Base-by-base conservation (phyloP, 2,113 vertebrate species). In the Elanus axillaris region DNA sequence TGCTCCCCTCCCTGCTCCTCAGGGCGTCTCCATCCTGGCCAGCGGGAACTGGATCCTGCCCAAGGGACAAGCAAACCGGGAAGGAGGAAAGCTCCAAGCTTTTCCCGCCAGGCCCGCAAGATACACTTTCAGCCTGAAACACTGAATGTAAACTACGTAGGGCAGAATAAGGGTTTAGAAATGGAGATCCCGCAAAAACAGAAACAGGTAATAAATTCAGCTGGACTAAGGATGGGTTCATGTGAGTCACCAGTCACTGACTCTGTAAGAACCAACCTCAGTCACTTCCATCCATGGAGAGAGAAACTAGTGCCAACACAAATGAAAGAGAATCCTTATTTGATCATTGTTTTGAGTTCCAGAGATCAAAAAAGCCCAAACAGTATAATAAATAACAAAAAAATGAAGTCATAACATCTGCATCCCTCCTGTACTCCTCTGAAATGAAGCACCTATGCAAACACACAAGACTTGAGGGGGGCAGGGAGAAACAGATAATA, bases 381-480 rank as follows among this genome's bases (percentile, higher is more conserved):
- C 25, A 69, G 27, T 47, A n/a, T 16, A 90, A 94, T 31, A 96
- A 94, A 81, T 67, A 86, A 56, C 31, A 66, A 72, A 84, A 84
- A 94, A 75, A 81, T 62, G 25, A 96, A 87, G 81, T 85, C 32
- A 72, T 75, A 94, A 87, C 64, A 93, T 80, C 42, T 90, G 64
- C 43, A 68, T 56, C 36, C 47, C 47, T 77, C 40, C 66, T 85
- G 62, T 47, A 48, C n/a, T 64, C 55, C 58, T 90, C 66, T 79
- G 85, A 91, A 95, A 88, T 15, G 36, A 94, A 86, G 69, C n/a
- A 90, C 55, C 78, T 95, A 90, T 63, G 36, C 38, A 91, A 94
- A 92, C 27, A 94, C 15, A 42, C 2, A 2, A 68, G 32, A 63
- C n/a, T 6, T 58, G 48, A 27, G 16, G 19, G 23, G 8, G 18